A percentile compares a stretch with the other conserved stretches of the same genome.
Evolutionary conservation across 2,797 vertebrate genomes (phyloP).

Genomic region (Ataeniobius toweri): DNA sequence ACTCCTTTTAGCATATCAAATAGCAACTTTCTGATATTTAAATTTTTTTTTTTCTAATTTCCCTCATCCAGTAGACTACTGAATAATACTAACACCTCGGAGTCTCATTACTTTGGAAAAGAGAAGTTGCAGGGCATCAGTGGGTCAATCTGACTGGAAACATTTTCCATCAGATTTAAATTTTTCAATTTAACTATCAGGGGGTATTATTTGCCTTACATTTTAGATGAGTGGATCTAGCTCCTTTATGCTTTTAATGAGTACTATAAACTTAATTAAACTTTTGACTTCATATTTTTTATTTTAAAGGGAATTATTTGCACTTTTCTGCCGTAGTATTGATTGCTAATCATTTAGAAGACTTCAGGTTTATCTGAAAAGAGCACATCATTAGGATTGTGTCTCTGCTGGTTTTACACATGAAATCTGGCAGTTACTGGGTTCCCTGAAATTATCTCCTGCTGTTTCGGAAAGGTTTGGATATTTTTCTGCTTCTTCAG

Average conservation of each 20-base stretch:
- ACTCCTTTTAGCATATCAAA: conserved; percentile 42
- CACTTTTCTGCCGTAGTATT: background rate
- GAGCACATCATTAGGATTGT: background rate
- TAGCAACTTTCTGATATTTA: conserved; percentile 30
- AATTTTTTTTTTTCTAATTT: background rate
- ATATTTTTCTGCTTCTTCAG: background rate
- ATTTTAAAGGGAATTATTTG: background rate
- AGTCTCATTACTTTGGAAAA: conserved; percentile 35
- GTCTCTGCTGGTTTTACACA: background rate
- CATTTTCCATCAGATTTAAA: conserved; percentile 17
- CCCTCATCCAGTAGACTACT: background rate
- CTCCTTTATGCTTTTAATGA: background rate
- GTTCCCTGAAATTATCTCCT: background rate
- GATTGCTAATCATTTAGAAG: background rate
- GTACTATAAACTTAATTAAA: background rate
- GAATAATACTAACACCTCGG: conserved; percentile 28
- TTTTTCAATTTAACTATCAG: conserved; percentile 11
- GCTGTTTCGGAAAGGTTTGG: background rate
- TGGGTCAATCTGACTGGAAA: conserved; percentile 30
- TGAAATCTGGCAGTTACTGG: background rate
- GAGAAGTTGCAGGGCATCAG: conserved; percentile 24
- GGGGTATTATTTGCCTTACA: background rate
- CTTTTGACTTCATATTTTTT: background rate
- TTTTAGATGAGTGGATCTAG: background rate
- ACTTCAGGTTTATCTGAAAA: background rate